Evolutionary conservation across 2,113 vertebrate genomes (phyloP), one percentile per base, ranked within the genome.

Genomic region (Ammodytes marinus): DNA sequence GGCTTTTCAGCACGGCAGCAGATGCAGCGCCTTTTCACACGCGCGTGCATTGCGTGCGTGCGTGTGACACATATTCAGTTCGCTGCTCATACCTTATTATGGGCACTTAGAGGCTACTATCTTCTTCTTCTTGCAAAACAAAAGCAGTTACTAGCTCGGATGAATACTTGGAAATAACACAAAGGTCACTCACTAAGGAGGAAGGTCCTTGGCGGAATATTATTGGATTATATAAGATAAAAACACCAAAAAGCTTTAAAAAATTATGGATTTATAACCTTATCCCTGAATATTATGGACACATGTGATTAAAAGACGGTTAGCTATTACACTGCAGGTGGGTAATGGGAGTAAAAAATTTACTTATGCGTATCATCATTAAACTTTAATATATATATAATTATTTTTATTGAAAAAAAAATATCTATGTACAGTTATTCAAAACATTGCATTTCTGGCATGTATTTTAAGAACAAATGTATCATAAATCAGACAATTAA

Each of bases 1-100:
- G 68, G 83, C 83, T 95, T 94, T 96, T 95, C 95, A 95, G 95
- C 95, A 92, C 96, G 95, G 95, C 95, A 96, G 95, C 95, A 96
- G 96, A 97, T 96, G 96, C 96, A 93, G 93, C 95, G 94, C 94
- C 93, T 92, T 35, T 37, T 63, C 5, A 8, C 5, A 53, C 47
- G 71, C 63, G 42, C 77, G 87, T 79, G 72, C 81, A 80, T 80
- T 83, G 89, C 52, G 82, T 6, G 6, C 37, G 61, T 60, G 67
- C n/a, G 53, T 11, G 67, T 15, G 59, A 55, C 43, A 57, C 4
- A 39, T 14, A n/a, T 52, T 63, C 19, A 35, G 19, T 15, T 37
- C 42, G 69, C 43, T 64, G 27, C 27, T 27, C 47, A 55, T 43
- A 0, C 8, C 3, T 55, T 60, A 67, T 78, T 58, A 27, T 54